phyloP scores from a whole-genome alignment of 2,888 invertebrate species.

The Bruchidius siliquastri region DNA sequence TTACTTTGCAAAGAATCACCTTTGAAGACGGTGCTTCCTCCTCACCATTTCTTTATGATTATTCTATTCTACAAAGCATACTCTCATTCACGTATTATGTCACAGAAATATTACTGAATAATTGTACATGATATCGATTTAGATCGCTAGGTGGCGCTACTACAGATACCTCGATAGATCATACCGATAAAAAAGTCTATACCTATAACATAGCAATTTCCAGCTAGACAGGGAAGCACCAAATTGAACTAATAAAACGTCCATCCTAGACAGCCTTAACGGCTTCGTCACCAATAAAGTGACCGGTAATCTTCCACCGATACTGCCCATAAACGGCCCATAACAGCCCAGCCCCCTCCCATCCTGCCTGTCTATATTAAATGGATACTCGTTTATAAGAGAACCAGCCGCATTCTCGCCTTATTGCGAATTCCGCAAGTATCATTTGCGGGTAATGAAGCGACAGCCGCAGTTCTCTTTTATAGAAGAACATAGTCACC shows the following conservation, averaged over 20 bases:
- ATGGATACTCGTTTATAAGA: slow-evolving; percentile 47
- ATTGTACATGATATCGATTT: too few relatives aligned
- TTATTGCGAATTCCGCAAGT: slow-evolving; percentile 51
- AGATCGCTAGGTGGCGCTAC: too few relatives aligned
- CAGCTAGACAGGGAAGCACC: neutral
- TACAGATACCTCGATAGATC: neutral
- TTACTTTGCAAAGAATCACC: too few relatives aligned
- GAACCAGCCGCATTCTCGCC: slow-evolving; percentile 43
- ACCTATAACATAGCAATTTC: neutral
- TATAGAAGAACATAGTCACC: neutral
- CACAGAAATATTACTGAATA: too few relatives aligned
- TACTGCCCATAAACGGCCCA: slow-evolving; percentile 33
- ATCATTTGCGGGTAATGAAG: slow-evolving; percentile 46
- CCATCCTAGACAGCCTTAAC: neutral
- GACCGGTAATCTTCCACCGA: slow-evolving; percentile 22
- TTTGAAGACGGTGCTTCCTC: too few relatives aligned
- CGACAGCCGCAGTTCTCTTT: slow-evolving; percentile 36
- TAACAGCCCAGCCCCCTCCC: slow-evolving; percentile 16
- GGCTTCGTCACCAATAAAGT: slow-evolving; percentile 16
- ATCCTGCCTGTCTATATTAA: slow-evolving; percentile 37
- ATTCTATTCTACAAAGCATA: too few relatives aligned
- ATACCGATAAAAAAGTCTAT: neutral
- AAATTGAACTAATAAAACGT: neutral
- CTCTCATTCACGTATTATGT: too few relatives aligned
- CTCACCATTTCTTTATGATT: too few relatives aligned